These are phyloP conservation scores for Chorisops tibialis DNA, from an alignment of 2,888 invertebrate genomes.

Conservation along the genomic window DNA sequence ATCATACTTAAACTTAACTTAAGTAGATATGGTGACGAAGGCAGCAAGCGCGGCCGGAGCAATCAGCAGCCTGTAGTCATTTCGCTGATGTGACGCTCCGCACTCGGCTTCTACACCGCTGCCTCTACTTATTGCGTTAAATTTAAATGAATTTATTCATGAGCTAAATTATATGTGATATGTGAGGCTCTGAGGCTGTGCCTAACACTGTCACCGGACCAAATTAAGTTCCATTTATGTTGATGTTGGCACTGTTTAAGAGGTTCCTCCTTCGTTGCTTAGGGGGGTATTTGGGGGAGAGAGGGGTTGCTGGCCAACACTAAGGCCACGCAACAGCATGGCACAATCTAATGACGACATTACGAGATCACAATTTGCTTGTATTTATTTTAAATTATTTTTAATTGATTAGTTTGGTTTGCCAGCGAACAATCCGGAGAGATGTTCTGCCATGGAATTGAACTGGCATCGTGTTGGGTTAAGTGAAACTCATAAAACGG, in stretches of 20 bases:
- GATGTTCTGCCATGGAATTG: not conserved
- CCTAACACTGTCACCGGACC: conserved; percentile 25
- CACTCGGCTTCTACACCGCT: conserved; percentile 16
- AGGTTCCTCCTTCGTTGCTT: conserved; percentile 11
- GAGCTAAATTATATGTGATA: conserved; percentile 34
- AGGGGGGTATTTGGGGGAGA: not conserved
- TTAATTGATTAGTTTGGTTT: conserved; percentile 35
- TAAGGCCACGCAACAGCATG: too few species aligned
- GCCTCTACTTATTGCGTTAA: conserved; percentile 29
- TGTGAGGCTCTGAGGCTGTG: conserved; percentile 24
- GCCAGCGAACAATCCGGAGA: conserved; percentile 16
- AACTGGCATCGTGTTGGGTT: conserved; percentile 18
- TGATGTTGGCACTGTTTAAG: conserved; percentile 26
- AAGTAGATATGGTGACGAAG: conserved; percentile 10
- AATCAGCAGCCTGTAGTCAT: conserved; percentile 19
- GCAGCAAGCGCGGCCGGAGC: not conserved
- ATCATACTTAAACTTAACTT: conserved; percentile 19
- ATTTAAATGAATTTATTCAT: conserved; percentile 35
- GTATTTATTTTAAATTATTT: conserved; percentile 35
- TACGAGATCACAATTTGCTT: conserved; percentile 34
- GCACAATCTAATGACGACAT: conserved; percentile 34
- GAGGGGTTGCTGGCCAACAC: too few species aligned
- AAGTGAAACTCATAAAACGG: conserved; percentile 19
- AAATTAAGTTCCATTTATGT: conserved; percentile 34
- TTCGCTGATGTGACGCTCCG: conserved; percentile 7